phyloP scores from a whole-genome alignment of 2,113 vertebrate genomes.

The Anhinga anhinga region DNA sequence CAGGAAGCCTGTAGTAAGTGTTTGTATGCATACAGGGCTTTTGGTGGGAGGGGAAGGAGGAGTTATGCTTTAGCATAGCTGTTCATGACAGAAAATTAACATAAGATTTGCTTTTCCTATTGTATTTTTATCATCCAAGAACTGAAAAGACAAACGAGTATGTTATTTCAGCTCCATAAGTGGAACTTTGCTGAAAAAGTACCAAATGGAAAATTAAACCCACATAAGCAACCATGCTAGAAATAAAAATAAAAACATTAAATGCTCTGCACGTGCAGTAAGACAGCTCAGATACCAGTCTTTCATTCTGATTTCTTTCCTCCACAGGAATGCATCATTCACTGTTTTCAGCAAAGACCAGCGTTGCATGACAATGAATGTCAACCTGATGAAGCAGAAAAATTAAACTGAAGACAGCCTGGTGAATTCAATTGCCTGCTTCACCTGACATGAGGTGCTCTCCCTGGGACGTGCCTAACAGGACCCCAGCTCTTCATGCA shows the following conservation, averaged over 20 bases:
- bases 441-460: rapidly evolving
- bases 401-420: not conserved
- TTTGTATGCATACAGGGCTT: not conserved
- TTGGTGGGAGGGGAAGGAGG: not conserved
- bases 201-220: not conserved
- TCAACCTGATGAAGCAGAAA: not conserved
- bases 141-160: not conserved
- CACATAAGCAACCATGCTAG: not conserved
- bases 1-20: not conserved
- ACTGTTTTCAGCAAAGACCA: not conserved
- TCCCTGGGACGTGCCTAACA: not conserved
- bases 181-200: not conserved
- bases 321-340: not conserved
- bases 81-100: not conserved
- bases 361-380: not conserved
- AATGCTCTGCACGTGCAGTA: not conserved
- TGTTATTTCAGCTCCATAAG: not conserved
- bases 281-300: not conserved
- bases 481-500: not conserved
- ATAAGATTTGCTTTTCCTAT: not conserved
- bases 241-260: not conserved
- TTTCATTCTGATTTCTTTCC: not conserved
- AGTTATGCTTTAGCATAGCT: not conserved
- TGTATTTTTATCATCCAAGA: not conserved
- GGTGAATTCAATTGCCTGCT: not conserved